Evolutionary conservation across 2,113 vertebrate species (phyloP).

Genomic region (Dicerorhinus sumatrensis): DNA sequence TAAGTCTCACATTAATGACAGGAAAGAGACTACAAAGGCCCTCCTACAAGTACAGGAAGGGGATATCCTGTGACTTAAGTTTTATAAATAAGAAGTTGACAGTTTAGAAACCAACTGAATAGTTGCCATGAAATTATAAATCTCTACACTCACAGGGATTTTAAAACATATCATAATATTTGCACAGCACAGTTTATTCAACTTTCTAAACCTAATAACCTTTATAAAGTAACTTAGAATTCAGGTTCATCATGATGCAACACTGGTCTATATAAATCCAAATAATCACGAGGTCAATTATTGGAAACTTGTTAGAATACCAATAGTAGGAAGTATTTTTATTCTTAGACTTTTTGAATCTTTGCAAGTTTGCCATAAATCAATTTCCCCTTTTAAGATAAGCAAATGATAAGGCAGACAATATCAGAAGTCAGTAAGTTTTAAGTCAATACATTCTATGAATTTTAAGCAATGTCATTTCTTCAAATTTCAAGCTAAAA

Average conservation of each 20-base stretch:
- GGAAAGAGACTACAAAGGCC: not conserved
- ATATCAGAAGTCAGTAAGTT: not conserved
- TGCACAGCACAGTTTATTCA: not conserved
- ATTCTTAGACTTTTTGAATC: not conserved
- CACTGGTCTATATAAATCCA: not conserved
- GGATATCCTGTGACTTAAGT: not conserved
- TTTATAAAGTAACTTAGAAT: not conserved
- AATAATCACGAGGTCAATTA: not conserved
- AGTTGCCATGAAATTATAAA: not conserved
- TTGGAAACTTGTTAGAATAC: not conserved
- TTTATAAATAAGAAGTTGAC: not conserved
- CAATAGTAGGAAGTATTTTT: not conserved
- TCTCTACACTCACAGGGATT: not conserved
- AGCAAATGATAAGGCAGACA: not conserved
- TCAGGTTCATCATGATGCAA: not conserved
- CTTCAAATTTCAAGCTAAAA: not conserved
- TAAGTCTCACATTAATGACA: constrained; percentile 1
- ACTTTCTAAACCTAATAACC: not conserved
- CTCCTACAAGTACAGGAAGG: not conserved
- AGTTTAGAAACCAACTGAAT: not conserved
- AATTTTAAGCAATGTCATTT: not conserved
- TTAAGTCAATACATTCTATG: not conserved
- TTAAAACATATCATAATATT: not conserved
- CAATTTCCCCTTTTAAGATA: not conserved
- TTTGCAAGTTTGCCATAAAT: not conserved